Evolutionary conservation across 1,140 invertebrate genomes (phyloP).

Genomic region (Caenorhabditis briggsae): DNA sequence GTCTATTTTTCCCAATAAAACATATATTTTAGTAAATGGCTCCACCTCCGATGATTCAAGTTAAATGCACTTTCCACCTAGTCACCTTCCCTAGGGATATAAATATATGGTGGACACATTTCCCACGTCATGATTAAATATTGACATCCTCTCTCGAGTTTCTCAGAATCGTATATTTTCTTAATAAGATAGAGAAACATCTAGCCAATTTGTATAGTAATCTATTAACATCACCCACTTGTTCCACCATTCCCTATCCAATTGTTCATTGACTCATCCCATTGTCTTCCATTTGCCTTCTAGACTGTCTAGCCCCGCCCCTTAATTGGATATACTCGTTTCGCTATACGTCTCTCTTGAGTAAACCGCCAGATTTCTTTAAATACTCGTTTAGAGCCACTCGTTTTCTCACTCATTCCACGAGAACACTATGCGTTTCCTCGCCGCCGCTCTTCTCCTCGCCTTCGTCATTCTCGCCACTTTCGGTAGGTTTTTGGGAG

Average conservation of each 20-base stretch:
- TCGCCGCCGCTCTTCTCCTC: slow-evolving; percentile 34
- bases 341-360: background rate
- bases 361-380: background rate
- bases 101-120: too few relatives aligned
- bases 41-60: background rate
- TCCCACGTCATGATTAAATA: background rate
- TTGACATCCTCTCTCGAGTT: background rate
- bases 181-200: too few relatives aligned
- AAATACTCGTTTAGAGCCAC: slow-evolving; percentile 35
- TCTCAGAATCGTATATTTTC: too few relatives aligned
- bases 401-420: slow-evolving; percentile 37
- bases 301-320: background rate
- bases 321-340: background rate
- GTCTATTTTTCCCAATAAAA: too few relatives aligned
- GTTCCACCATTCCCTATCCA: background rate
- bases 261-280: slow-evolving; percentile 24
- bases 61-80: too few relatives aligned
- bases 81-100: too few relatives aligned
- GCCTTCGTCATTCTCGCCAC: slow-evolving; percentile 2
- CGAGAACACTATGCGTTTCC: slow-evolving; percentile 10
- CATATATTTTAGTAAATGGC: background rate
- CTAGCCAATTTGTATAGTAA: too few relatives aligned
- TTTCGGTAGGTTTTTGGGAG: slow-evolving; percentile 25
- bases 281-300: background rate
- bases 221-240: too few relatives aligned